Evolutionary conservation across 2,888 invertebrate genomes (phyloP).

Genomic region (Allolobophora icterica): DNA sequence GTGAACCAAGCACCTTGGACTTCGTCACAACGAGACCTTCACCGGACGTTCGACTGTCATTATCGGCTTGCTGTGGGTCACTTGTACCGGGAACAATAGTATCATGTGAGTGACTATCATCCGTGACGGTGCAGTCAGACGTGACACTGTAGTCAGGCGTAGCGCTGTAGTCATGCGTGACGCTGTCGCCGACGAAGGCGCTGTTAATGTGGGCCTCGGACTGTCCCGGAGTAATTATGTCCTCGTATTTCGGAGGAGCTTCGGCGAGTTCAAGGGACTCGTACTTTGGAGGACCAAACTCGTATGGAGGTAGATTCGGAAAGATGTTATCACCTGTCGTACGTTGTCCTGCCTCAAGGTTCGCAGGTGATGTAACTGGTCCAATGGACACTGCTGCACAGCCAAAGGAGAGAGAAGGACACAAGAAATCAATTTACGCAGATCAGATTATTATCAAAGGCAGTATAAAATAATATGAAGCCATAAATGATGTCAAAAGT

Average conservation of each 20-base stretch:
- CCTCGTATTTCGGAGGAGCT: slow-evolving; percentile 19
- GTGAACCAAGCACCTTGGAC: background rate
- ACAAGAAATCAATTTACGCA: too few relatives aligned
- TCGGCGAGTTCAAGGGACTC: background rate
- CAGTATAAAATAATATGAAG: too few relatives aligned
- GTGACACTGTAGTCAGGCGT: background rate
- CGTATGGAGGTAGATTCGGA: background rate
- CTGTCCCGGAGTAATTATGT: background rate
- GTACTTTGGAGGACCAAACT: slow-evolving; percentile 1
- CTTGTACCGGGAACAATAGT: background rate
- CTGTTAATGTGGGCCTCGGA: background rate
- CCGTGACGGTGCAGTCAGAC: background rate
- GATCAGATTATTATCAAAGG: too few relatives aligned
- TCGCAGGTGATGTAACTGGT: background rate
- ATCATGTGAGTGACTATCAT: background rate
- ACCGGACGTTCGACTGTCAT: background rate
- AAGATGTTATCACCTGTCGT: background rate
- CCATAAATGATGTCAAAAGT: too few relatives aligned
- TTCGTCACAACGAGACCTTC: background rate
- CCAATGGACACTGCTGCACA: background rate
- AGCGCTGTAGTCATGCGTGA: background rate
- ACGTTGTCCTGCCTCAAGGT: background rate
- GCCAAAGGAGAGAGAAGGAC: background rate
- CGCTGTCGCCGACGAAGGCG: slow-evolving; percentile 19
- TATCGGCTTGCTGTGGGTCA: background rate